Base-by-base conservation (phyloP, 2,113 vertebrate genomes). In the Dissostichus mawsoni region DNA sequence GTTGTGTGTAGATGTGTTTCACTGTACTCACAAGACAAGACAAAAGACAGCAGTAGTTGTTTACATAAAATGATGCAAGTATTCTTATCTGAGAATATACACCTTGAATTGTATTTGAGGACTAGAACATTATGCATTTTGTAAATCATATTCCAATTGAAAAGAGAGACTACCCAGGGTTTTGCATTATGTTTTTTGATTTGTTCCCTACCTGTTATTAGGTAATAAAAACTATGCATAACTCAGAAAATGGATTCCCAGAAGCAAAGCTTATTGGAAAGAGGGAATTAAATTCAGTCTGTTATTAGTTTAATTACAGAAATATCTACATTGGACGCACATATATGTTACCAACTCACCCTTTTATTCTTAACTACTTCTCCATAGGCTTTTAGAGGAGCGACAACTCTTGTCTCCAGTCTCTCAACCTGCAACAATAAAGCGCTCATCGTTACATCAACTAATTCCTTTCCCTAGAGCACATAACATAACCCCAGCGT, bases 341-440 rank as follows among this genome's bases (percentile, higher is more conserved):
- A 25, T 5, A 58, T 65, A 18, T 59, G 20, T 0, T 53, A 68
- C 7, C 20, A 44, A 51, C 93, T 95, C 65, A 96, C 96, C 87
- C 64, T 88, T 8, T 90, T 95, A 66, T 87, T 94, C 83, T 96
- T 96, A 53, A 95, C 87, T 6, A 83, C 81, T 0, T 80, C 79
- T 20, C 95, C 86, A 0, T 95, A 96, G 1, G 90, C 66, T 74
- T 95, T 96, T 52, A 96, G 85, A 8, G 95, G 93, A 36, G 75
- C 70, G 0, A 95, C 0, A 0, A 96, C 95, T 88, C 94, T 95
- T 3, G 51, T 80, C 53, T 96, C 96, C 85, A 97, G 86, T 78
- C 95, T 92, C 73, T 96, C 94, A 0, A 95, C 90, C 96, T 96
- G 58, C 41, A 64, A 25, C 16, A 53, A 23, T n/a, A 59, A 61